phyloP scores from a whole-genome alignment of 2,888 invertebrate species.

The Diogma glabrata region DNA sequence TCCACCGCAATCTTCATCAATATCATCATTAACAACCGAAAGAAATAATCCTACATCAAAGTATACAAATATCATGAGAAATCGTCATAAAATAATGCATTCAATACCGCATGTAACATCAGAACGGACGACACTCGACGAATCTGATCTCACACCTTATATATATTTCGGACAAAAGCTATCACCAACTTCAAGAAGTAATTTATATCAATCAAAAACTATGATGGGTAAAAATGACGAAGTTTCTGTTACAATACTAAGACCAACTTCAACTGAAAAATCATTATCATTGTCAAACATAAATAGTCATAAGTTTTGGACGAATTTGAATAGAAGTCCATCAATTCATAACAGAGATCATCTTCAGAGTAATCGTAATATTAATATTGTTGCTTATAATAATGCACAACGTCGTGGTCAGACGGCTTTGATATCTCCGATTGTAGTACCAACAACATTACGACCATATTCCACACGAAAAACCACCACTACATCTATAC shows the following conservation, averaged over 20 bases:
- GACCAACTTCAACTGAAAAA: constrained; percentile 16
- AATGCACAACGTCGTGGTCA: constrained; percentile 6
- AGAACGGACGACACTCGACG: constrained; percentile 20
- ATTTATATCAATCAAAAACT: constrained; percentile 23
- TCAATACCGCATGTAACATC: not conserved
- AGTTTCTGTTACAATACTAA: constrained; percentile 19
- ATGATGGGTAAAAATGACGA: not conserved
- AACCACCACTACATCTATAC: not conserved
- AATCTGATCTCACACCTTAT: constrained; percentile 52
- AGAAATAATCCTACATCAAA: constrained; percentile 1
- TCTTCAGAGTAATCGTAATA: constrained; percentile 34
- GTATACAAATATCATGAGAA: constrained; percentile 1
- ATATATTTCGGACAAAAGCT: constrained; percentile 58
- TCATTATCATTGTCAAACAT: not conserved
- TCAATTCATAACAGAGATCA: constrained; percentile 22
- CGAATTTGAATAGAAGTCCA: too few species aligned
- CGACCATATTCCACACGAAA: not conserved
- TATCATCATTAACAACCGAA: not conserved
- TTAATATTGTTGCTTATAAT: constrained; percentile 19
- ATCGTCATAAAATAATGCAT: not conserved
- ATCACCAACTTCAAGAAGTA: constrained; percentile 37
- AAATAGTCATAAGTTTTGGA: constrained; percentile 11
- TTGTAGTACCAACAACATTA: not conserved
- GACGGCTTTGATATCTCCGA: not conserved
- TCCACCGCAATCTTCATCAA: not conserved